Evolutionary conservation across 1,140 invertebrate species (phyloP).

Genomic region (Uloborus diversus): DNA sequence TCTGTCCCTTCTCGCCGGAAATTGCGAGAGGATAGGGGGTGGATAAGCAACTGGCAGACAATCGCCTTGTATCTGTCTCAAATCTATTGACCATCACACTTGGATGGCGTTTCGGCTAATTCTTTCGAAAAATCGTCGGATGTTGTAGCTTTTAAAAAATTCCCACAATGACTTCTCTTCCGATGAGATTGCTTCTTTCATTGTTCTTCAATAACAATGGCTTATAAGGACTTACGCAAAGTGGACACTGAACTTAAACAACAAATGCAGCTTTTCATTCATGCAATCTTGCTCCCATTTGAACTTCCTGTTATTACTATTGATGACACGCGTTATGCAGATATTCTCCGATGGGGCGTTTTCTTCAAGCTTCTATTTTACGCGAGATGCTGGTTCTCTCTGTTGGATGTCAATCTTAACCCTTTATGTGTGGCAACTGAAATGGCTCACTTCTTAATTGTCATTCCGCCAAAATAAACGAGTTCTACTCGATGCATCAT

Average conservation of each 20-base stretch:
- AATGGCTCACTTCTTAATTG: no score
- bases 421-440: no score
- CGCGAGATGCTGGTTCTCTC: no score
- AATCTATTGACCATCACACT: no score
- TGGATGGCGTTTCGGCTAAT: background rate
- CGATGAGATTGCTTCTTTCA: constrained; percentile 17
- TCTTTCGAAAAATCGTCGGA: background rate
- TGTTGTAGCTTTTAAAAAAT: background rate
- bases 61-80: no score
- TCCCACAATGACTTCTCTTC: constrained; percentile 23
- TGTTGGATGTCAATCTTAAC: no score
- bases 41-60: no score
- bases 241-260: constrained; percentile 37
- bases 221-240: constrained; percentile 20
- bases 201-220: constrained; percentile 46
- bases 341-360: constrained; percentile 9
- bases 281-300: constrained; percentile 3
- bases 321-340: constrained; percentile 43
- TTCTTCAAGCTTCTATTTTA: background rate
- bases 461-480: no score
- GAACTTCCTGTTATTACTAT: constrained; percentile 52
- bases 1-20: no score
- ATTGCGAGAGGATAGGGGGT: no score
- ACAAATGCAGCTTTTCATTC: background rate
- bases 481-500: no score